Conservation (phyloP, 1,140 invertebrate species). For the Popillia japonica region DNA sequence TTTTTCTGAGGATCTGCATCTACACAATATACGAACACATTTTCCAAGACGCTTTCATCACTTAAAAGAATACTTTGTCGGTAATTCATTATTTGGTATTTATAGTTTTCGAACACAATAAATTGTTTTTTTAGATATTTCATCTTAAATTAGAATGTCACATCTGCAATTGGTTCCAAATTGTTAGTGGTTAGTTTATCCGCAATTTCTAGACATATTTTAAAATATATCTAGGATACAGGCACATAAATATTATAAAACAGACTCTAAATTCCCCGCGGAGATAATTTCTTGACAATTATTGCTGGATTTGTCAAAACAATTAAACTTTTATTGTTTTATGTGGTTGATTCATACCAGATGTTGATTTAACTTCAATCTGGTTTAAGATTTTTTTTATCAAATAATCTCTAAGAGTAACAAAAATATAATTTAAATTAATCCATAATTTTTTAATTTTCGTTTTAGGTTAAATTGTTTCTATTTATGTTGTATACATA, state of each 20-base stretch:
- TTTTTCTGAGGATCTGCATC: no score
- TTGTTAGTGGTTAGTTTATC: not conserved
- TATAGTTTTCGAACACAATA: no score
- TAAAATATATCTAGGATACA: not conserved
- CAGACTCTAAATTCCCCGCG: not conserved
- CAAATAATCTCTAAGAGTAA: not conserved
- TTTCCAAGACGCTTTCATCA: no score
- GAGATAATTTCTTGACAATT: conserved; percentile 27
- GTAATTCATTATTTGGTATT: no score
- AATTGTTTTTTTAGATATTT: not conserved
- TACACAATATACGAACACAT: no score
- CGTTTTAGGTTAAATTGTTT: no score
- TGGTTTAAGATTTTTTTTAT: not conserved
- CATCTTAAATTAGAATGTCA: not conserved
- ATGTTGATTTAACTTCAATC: not conserved
- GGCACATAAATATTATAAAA: not conserved
- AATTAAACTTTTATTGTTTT: conserved; percentile 17
- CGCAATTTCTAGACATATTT: not conserved
- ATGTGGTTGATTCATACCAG: not conserved
- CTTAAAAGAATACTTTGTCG: no score
- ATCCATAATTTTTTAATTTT: no score
- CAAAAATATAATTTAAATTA: no score
- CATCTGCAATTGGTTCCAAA: not conserved
- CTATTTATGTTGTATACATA: no score
- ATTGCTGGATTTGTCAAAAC: conserved; percentile 3